Evolutionary conservation across 2,113 vertebrate species (phyloP), one percentile per base, ranked within the genome.

Genomic region (Amazona vittata): DNA sequence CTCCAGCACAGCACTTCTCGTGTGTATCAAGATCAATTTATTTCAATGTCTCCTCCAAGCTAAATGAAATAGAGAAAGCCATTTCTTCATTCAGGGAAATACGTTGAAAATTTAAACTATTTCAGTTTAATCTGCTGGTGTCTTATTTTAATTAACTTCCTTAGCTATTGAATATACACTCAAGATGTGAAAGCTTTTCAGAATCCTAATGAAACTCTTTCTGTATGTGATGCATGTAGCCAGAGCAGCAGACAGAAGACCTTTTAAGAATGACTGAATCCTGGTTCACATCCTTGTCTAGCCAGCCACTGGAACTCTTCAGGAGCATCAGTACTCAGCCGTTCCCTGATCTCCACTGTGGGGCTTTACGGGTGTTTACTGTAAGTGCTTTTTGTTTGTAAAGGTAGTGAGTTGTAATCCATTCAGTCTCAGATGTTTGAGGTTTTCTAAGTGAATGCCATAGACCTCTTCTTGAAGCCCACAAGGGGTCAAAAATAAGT

Each of bases 241-340:
- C 98, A 47, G 99, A 99, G 75, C 98, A 99, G 75, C 99, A 99
- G 96, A 99, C 99, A 3, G 99, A 99, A 39, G 99, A 99, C 91
- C 98, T 99, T 15, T 70, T 99, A 70, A 98, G 98, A 41, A 98
- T 99, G 98, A 98, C 98, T 2, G 99, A 99, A 88, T 99, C 98
- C 5, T 99, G 99, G 99, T 99, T 99, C 97, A 85, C 91, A 2
- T 97, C 98, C 83, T 82, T 99, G 71, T 98, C 99, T 15, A 98
- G 97, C 43, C 98, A 99, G 49, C 98, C 99, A 0, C 82, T 99
- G 98, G 99, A 99, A 19, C 98, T 99, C 96, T 98, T 99, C 83
- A 96, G 98, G 49, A 98, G 98, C 96, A 99, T 99, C 96, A 99
- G 99, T 83, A 98, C 98, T 41, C 99, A 99, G 87, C 99, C 99